phyloP scores from a whole-genome alignment of 2,888 invertebrate species.

The Drosophila incognita region DNA sequence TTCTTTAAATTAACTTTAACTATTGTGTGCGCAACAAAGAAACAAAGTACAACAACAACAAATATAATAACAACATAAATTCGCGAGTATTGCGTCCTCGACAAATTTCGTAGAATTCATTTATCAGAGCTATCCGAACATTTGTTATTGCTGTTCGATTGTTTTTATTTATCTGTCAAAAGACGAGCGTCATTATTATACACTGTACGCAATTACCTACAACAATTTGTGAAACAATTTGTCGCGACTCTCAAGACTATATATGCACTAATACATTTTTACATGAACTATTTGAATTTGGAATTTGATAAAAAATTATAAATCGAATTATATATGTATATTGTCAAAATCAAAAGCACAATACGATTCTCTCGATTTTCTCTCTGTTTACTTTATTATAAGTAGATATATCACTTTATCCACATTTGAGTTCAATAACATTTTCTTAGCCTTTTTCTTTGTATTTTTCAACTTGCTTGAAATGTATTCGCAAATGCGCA shows the following conservation, averaged over 20 bases:
- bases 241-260: background rate
- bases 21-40: slow-evolving; percentile 26
- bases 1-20: slow-evolving; percentile 55
- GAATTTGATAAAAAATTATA: no score
- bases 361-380: no score
- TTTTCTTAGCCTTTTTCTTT: background rate
- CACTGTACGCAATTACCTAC: background rate
- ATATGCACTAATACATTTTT: no score
- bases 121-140: slow-evolving; percentile 64
- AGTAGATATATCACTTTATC: background rate
- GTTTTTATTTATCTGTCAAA: slow-evolving; percentile 68
- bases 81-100: slow-evolving; percentile 64
- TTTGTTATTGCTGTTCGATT: slow-evolving; percentile 73
- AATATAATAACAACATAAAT: slow-evolving; percentile 19
- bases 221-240: background rate
- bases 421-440: background rate
- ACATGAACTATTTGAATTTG: no score
- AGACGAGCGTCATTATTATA: slow-evolving; percentile 49
- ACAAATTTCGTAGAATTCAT: slow-evolving; percentile 72
- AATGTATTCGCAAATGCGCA: background rate
- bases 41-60: slow-evolving; percentile 16
- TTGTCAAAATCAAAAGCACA: no score
- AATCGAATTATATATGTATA: no score
- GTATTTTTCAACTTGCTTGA: background rate
- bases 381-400: no score